phyloP scores from a whole-genome alignment of 2,797 vertebrate species.

The Saguinus oedipus region DNA sequence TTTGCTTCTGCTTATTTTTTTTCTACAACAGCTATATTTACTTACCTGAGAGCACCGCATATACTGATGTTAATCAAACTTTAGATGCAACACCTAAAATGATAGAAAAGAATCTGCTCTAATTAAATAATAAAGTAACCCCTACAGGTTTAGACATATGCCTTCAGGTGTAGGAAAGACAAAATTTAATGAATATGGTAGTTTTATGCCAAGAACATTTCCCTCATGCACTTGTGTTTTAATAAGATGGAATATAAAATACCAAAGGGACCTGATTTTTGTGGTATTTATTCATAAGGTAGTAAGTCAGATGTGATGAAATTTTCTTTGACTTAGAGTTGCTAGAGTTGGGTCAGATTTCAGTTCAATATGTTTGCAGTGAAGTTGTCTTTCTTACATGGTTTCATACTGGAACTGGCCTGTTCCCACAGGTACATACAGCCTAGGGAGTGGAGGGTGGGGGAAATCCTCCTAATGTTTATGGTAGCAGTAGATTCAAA shows the following conservation, averaged over 20 bases:
- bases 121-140: conserved; percentile 65
- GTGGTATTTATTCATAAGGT: conserved; percentile 66
- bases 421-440: background rate
- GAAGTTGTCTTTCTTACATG: background rate
- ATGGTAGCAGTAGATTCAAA: background rate
- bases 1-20: background rate
- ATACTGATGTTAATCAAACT: conserved; percentile 1
- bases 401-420: background rate
- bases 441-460: background rate
- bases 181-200: conserved; percentile 45
- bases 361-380: conserved; percentile 28
- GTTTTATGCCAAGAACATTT: conserved; percentile 60
- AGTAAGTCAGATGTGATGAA: conserved; percentile 57
- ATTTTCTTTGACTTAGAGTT: conserved; percentile 21
- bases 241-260: conserved; percentile 66
- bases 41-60: background rate
- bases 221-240: conserved; percentile 57
- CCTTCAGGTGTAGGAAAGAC: conserved; percentile 49
- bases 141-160: background rate
- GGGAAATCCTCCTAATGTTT: background rate
- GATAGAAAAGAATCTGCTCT: conserved; percentile 50
- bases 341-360: background rate
- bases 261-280: conserved; percentile 43
- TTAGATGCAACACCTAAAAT: conserved; percentile 58
- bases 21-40: conserved; percentile 38